Percentiles rank a stretch among this genome's conserved stretches.
These are phyloP conservation scores for Zaprionus nigranus DNA, from an alignment of 1,140 invertebrate genomes.

Conservation along the genomic window DNA sequence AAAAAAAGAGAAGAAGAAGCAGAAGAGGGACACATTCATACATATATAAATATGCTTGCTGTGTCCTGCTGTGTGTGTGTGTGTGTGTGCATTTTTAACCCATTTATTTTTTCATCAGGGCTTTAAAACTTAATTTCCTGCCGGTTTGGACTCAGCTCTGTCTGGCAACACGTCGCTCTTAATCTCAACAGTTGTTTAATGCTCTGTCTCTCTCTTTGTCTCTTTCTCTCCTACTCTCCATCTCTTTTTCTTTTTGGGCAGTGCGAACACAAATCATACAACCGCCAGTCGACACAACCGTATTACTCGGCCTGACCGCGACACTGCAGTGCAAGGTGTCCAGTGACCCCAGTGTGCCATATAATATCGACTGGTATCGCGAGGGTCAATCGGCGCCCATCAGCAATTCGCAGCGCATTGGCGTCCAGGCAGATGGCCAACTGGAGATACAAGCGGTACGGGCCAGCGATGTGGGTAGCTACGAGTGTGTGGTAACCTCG, in stretches of 20 bases:
- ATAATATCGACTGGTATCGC: slow-evolving; percentile 95
- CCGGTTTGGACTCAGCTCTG: slow-evolving; percentile 1
- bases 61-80: neutral
- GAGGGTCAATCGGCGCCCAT: slow-evolving; percentile 88
- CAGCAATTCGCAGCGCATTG: slow-evolving; percentile 88
- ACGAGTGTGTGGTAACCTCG: slow-evolving; percentile 92
- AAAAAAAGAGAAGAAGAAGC: neutral
- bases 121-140: slow-evolving; percentile 65
- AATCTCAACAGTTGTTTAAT: slow-evolving; percentile 69
- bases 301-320: slow-evolving; percentile 95
- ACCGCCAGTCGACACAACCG: slow-evolving; percentile 94
- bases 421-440: slow-evolving; percentile 90
- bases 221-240: neutral
- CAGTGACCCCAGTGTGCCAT: slow-evolving; percentile 96
- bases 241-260: slow-evolving; percentile 66
- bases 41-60: neutral
- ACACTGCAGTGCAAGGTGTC: slow-evolving; percentile 96
- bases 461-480: slow-evolving; percentile 92
- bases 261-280: slow-evolving; percentile 96
- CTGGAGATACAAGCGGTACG: slow-evolving; percentile 92
- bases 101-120: neutral
- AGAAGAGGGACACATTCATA: neutral
- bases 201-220: slow-evolving; percentile 8
- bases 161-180: slow-evolving; percentile 42
- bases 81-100: slow-evolving; percentile 20